Base-by-base conservation (phyloP, 2,888 invertebrate species). In the Hirtodrosophila duncani region DNA sequence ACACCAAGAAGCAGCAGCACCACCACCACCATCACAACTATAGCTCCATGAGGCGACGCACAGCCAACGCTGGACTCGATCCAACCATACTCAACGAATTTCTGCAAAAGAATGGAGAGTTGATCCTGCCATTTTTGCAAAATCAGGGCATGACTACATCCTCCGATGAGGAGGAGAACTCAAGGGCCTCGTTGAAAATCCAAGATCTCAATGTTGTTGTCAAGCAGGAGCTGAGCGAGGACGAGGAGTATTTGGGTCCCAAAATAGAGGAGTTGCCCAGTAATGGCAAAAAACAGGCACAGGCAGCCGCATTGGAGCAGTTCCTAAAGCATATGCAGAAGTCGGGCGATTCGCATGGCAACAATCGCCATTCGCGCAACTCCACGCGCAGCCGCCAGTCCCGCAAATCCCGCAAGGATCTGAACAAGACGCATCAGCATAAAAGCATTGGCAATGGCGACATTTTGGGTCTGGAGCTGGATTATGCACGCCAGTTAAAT, bases 91-190 rank as follows among this genome's bases (percentile, higher is more conserved):
- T 87, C 0, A 83, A 78, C 5, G 82, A 84, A 39, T 85, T 87
- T 30, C 61, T 87, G 37, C 70, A 81, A 2, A 83, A 84, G 51
- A 86, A 86, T 56, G 85, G 86, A 1, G 82, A 87, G 31, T 78
- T 87, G 10, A 82, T 88, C 10, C 63, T 87, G 37, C 87, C 87
- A 5, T 87, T 87, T 44, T 62, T 87, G 3, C 85, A 86, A 63
- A 86, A 87, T 46, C 86, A 86, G 48, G 87, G 85, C 39, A 82
- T 87, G 81, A 86, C 85, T 3, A 84, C 86, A 1, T 84, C 87
- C 0, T 87, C 87, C 0, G 87, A 87, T 33, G 87, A 87, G 45
- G 79, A 67, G 10, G 87, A 86, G 26, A 83, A 84, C 10, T 87
- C 87, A 0, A 81, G 81, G 1, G 82, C 85, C 1, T 87, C 87